phyloP scores from a whole-genome alignment of 1,140 invertebrate species.

The Hylaeus anthracinus region DNA sequence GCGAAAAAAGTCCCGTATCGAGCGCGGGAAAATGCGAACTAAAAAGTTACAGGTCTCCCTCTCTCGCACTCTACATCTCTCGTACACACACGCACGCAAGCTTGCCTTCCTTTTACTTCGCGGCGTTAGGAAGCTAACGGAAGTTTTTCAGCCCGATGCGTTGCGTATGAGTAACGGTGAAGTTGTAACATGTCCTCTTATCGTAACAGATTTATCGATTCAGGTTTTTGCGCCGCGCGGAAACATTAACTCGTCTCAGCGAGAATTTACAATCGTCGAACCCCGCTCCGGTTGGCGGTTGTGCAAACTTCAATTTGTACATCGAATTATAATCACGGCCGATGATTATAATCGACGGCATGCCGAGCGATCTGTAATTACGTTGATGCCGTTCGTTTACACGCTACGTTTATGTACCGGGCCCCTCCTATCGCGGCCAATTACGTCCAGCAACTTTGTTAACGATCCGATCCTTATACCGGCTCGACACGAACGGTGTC shows the following conservation, averaged over 20 bases:
- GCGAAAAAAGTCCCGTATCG: conserved; percentile 18
- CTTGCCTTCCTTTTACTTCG: conserved; percentile 18
- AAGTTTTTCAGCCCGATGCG: conserved; percentile 25
- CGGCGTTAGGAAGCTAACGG: conserved; percentile 42
- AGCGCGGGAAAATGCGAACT: conserved; percentile 45
- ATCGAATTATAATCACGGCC: conserved; percentile 3
- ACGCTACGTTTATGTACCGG: not conserved
- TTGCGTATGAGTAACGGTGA: conserved; percentile 45
- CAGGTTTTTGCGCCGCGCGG: conserved; percentile 28
- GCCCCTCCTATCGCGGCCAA: not conserved
- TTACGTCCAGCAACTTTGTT: not conserved
- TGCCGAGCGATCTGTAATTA: conserved; percentile 21
- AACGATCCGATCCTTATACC: not conserved
- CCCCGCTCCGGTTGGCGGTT: not conserved
- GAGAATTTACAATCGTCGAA: conserved; percentile 17
- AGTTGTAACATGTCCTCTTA: conserved; percentile 44
- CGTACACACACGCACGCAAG: no score
- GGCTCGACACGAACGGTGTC: not conserved
- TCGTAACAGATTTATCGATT: conserved; percentile 52
- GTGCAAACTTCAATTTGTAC: conserved; percentile 18
- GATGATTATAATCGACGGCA: conserved; percentile 20
- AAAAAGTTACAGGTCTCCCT: conserved; percentile 20
- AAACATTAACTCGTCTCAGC: conserved; percentile 13
- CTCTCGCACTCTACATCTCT: no score
- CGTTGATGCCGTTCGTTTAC: conserved; percentile 20